Evolutionary conservation across 2,888 invertebrate genomes (phyloP), one percentile per base, ranked within the genome.

Genomic region (Lochmaea crataegi): DNA sequence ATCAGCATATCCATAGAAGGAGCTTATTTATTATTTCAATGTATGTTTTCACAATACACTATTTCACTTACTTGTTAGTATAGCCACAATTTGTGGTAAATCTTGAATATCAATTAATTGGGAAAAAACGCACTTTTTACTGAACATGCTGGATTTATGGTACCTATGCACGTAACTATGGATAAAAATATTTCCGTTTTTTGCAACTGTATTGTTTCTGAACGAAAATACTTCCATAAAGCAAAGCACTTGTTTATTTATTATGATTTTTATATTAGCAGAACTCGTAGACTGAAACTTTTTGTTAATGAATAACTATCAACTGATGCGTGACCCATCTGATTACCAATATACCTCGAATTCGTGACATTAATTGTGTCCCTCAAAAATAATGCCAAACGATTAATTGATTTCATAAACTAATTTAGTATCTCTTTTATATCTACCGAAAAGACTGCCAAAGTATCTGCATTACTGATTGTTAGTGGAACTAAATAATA

Each of bases 61-160:
- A 41, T 7, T 41, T 7, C 4, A 70, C 70, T 70, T 65, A 70
- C 70, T 45, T 32, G 57, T 16, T 42, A 70, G 42, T 16, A 70
- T 70, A 7, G 70, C 70, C 5, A 32, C n/a, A 70, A 70, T 70
- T 57, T 70, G 70, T 5, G 70, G 63, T 14, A 70, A 53, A 57
- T 70, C 70, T 38, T 64, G 12, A 6, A 51, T 26, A 18, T 65
- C 57, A 11, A 70, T n/a, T 42, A 70, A 14, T 56, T 38, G 41
- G 18, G 14, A 41, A 14, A 70, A 26, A 32, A 42, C 3, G 41
- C 16, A 70, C 57, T 56, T 64, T n/a, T 5, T 63, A 41, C 18
- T 11, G 2, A 63, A 38, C 61, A 63, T 63, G 14, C 18, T 42
- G n/a, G 0, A 5, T 1, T 41, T n/a, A 61, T n/a, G n/a, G 14